Evolutionary conservation across 2,113 vertebrate genomes (phyloP), one percentile per base, ranked within the genome.

Genomic region (Andinoacara biseriatus): DNA sequence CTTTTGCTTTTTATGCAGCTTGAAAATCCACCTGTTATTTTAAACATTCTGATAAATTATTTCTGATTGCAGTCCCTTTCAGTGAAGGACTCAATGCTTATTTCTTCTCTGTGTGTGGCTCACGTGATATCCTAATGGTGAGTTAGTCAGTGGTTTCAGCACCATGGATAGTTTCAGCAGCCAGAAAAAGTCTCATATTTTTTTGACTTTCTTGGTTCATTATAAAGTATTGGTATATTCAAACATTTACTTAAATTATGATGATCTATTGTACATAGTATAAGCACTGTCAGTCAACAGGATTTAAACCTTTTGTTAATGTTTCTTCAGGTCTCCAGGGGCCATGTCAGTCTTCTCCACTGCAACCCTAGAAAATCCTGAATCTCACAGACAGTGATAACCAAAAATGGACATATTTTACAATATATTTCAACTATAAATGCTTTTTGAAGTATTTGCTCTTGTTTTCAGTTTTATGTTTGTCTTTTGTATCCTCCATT

Each of bases 151-250:
- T 6, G 29, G 18, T 90, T 92, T 94, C 85, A 93, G 91, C 81
- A 94, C 92, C 90, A 89, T 1, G 84, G 89, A 94, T 82, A 94
- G 92, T 3, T 54, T 85, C 85, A 33, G 11, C 43, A 58, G 40
- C 29, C 35, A 22, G 54, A 2, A 26, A 3, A 62, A 29, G 5
- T 40, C 26, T n/a, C 13, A 67, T 31, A 2, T 24, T 57, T 59
- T 46, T 38, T 18, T 52, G 7, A 14, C 5, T 65, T 35, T 58
- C 18, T 20, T 49, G 14, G 17, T 74, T 76, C 1, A 2, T 77
- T 78, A 31, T 38, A 52, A 60, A 40, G 10, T 82, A 1, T 76
- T 31, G 31, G 3, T 43, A 24, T 15, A 11, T 59, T 57, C n/a
- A 56, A 10, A 63, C 3, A 58, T 33, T 22, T 15, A 4, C 10